Evolutionary conservation across 2,888 invertebrate species (phyloP).

Genomic region (Pterostichus niger): DNA sequence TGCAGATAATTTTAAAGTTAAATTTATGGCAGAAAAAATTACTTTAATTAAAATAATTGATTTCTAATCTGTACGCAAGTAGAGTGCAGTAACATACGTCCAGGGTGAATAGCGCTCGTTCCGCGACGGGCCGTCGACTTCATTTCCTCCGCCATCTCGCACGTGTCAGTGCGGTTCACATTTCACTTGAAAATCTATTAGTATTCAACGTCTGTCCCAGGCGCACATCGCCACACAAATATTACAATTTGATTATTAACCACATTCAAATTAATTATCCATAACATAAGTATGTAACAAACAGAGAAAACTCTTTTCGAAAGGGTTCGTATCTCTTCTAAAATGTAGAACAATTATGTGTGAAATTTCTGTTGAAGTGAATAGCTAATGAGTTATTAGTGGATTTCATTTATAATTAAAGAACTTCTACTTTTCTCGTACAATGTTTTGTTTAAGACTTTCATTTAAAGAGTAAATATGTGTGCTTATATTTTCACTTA

Average conservation of each 20-base stretch:
- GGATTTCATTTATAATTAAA: slow-evolving; percentile 16
- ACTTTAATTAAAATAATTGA: too few relatives aligned
- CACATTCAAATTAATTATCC: neutral
- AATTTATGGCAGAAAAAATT: too few relatives aligned
- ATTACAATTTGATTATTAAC: slow-evolving; percentile 15
- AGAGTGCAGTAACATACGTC: neutral
- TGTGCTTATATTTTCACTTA: slow-evolving; percentile 56
- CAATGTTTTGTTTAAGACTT: slow-evolving; percentile 43
- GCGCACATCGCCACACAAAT: neutral
- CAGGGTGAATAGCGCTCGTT: neutral
- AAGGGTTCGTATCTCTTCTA: neutral
- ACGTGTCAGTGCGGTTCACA: slow-evolving; percentile 16
- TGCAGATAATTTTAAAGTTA: too few relatives aligned
- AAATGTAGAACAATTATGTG: neutral
- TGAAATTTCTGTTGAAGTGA: neutral
- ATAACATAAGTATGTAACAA: neutral
- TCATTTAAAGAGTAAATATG: slow-evolving; percentile 56
- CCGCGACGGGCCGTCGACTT: slow-evolving; percentile 8
- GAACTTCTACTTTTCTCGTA: slow-evolving; percentile 51
- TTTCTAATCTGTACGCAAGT: too few relatives aligned
- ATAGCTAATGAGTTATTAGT: neutral
- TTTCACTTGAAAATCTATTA: neutral
- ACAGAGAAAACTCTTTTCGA: neutral
- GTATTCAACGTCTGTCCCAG: slow-evolving; percentile 3
- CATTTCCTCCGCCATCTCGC: slow-evolving; percentile 8